Percentiles rank a stretch among this genome's conserved stretches.
Evolutionary conservation across 1,140 invertebrate genomes (phyloP).

Genomic region (Semibalanus balanoides): DNA sequence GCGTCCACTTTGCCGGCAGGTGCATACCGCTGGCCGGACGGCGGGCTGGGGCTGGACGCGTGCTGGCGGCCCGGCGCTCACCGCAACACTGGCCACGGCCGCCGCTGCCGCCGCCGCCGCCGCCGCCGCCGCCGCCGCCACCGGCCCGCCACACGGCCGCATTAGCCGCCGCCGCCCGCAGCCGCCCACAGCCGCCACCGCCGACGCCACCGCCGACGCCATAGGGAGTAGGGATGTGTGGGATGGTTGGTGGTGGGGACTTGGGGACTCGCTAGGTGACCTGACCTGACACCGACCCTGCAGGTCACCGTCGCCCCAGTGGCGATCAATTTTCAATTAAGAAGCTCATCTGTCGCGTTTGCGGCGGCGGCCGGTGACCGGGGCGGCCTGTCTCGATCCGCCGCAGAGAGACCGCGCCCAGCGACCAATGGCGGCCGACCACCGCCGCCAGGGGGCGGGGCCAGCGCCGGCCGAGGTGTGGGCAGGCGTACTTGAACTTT

Average conservation of each 20-base stretch:
- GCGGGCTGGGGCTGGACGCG: too few relatives aligned
- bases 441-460: too few relatives aligned
- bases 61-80: background rate
- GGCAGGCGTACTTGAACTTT: background rate
- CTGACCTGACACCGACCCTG: too few relatives aligned
- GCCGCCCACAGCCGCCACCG: background rate
- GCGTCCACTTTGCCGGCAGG: background rate
- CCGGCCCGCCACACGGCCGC: background rate
- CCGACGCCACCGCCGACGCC: too few relatives aligned
- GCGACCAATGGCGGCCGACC: background rate
- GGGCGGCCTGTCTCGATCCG: background rate
- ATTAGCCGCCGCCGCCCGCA: background rate
- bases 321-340: background rate
- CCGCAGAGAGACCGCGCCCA: background rate
- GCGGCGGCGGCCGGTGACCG: too few relatives aligned
- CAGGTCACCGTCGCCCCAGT: background rate
- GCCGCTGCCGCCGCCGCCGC: too few relatives aligned
- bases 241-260: too few relatives aligned
- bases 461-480: background rate
- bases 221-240: too few relatives aligned
- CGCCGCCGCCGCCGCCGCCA: too few relatives aligned
- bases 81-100: background rate
- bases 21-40: background rate
- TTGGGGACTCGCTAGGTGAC: too few relatives aligned
- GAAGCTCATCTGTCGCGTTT: background rate